Conservation (phyloP, 2,888 invertebrate species). For the Cinara cedri region DNA sequence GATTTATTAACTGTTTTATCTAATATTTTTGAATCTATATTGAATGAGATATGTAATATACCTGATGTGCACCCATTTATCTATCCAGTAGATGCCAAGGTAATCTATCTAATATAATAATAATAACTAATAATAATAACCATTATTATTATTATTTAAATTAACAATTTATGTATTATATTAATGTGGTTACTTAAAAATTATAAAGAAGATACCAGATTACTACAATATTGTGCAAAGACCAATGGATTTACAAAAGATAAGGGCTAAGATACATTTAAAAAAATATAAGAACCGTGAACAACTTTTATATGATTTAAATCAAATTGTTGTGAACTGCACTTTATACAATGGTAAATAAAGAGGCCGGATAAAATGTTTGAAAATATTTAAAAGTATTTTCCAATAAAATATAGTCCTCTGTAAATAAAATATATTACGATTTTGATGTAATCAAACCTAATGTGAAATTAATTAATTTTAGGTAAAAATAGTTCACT, state of each 20-base stretch:
- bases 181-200: slow-evolving; percentile 68
- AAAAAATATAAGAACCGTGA: slow-evolving; percentile 94
- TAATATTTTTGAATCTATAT: slow-evolving; percentile 85
- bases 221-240: slow-evolving; percentile 89
- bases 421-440: neutral
- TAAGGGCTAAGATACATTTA: slow-evolving; percentile 85
- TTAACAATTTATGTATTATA: neutral
- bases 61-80: slow-evolving; percentile 92
- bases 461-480: slow-evolving; percentile 17
- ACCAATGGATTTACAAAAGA: slow-evolving; percentile 97
- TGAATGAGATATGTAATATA: slow-evolving; percentile 89
- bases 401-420: no score
- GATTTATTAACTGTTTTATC: slow-evolving; percentile 96
- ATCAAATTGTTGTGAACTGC: slow-evolving; percentile 95
- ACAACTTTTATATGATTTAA: slow-evolving; percentile 92
- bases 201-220: slow-evolving; percentile 79
- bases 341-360: slow-evolving; percentile 87
- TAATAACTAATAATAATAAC: no score
- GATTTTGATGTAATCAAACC: neutral
- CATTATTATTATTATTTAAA: slow-evolving; percentile 17
- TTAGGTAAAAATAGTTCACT: slow-evolving; percentile 79
- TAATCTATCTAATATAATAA: slow-evolving; percentile 61
- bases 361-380: no score
- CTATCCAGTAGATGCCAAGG: slow-evolving; percentile 92
- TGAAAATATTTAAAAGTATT: no score